Percentiles rank a stretch among this genome's conserved stretches.
Evolutionary conservation across 2,113 vertebrate genomes (phyloP).

Genomic region (Myrmecobius fasciatus): DNA sequence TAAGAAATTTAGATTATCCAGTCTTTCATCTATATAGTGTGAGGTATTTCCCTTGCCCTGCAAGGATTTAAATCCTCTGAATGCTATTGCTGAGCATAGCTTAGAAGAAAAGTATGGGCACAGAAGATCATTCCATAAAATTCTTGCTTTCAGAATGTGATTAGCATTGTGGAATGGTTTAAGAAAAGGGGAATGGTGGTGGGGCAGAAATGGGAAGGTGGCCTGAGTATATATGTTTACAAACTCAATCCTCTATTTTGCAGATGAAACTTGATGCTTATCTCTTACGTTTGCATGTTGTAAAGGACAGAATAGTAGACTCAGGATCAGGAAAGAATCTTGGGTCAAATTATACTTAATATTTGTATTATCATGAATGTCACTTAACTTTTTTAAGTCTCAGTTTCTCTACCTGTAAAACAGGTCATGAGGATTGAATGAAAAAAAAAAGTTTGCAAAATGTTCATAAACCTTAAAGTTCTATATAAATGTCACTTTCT

Average conservation of each 20-base stretch:
- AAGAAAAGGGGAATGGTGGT: not conserved
- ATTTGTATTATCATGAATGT: not conserved
- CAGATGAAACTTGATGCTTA: not conserved
- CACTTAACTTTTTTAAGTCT: not conserved
- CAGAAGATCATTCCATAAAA: constrained; percentile 23
- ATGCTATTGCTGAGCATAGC: constrained; percentile 39
- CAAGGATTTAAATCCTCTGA: not conserved
- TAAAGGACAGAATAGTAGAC: not conserved
- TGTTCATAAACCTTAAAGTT: not conserved
- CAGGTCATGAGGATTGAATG: not conserved
- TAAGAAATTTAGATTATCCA: not conserved
- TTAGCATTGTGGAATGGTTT: not conserved
- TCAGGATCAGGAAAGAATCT: not conserved
- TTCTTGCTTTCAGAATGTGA: constrained; percentile 25
- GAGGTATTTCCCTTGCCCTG: not conserved
- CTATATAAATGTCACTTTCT: not conserved
- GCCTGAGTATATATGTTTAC: not conserved
- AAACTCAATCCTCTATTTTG: not conserved
- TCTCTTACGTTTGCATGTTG: constrained; percentile 19
- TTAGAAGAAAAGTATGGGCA: constrained; percentile 19
- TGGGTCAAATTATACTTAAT: not conserved
- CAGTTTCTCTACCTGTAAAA: not conserved
- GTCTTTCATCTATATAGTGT: not conserved
- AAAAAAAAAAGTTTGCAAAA: not conserved
- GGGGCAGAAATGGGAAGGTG: not conserved